Base-by-base conservation (phyloP, 2,888 invertebrate genomes). In the Orchesella flavescens region DNA sequence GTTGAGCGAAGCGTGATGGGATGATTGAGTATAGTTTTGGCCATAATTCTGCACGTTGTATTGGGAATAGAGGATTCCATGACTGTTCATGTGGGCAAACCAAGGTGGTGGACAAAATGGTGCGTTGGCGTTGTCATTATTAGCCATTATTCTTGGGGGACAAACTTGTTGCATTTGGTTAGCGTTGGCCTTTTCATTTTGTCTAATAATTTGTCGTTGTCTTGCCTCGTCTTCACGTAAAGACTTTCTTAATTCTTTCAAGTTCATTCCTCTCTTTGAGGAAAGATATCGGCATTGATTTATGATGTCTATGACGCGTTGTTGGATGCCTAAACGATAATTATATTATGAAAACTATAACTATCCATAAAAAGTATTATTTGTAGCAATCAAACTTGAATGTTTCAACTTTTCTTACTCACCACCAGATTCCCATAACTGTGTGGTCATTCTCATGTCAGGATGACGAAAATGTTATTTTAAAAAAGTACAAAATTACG, bases 231-330 rank as follows among this genome's bases (percentile, higher is more conserved):
- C 86, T 49, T 84, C 78, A 15, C 80, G 77, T 21, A 87, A 68
- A 21, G 72, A 75, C 59, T 71, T 59, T 17, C 82, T 57, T 2
- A 87, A 61, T 19, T 85, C 79, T 44, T 75, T 84, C 17, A 86
- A 21, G 57, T 61, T 76, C 83, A 86, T 85, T 10, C 86, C 87
- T 53, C 76, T 73, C 49, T 86, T 85, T 3, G 86, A 81, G 13
- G 84, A 82, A 0, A 87, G 61, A 65, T 87, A 87, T 21, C 69
- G 44, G 71, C 86, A 86, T 61, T 86, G 73, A 19, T 74, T 69
- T 12, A 87, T 74, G 3, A 87, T 84, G 34, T 84, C 82, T 15
- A 84, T 24, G 13, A 86, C 66, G 13, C 87, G 44, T 63, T 57
- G 59, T 7, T 66, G 17, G 13, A 46, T 34, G 5, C 71, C 71